phyloP scores from a whole-genome alignment of 2,888 invertebrate species.

The Ditylenchus weischeri region DNA sequence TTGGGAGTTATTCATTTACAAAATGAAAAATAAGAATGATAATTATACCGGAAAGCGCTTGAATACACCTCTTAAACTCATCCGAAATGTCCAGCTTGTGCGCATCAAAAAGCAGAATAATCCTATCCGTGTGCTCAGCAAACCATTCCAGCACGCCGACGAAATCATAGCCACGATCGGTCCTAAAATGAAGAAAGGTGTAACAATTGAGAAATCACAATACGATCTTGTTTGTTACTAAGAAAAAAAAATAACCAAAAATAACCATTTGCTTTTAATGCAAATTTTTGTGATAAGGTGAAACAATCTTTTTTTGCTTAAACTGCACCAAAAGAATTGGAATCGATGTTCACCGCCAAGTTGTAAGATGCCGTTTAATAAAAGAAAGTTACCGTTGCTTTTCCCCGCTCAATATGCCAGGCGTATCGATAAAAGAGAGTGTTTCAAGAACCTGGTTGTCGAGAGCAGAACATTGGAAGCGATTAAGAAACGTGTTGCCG shows the following conservation, averaged over 20 bases:
- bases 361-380: no score
- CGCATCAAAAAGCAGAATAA: slow-evolving; percentile 93
- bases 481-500: slow-evolving; percentile 80
- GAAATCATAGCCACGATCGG: slow-evolving; percentile 84
- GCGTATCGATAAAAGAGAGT: slow-evolving; percentile 94
- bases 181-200: slow-evolving; percentile 63
- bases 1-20: no score
- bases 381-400: slow-evolving; percentile 57
- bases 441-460: slow-evolving; percentile 87
- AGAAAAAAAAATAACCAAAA: no score
- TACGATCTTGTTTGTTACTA: no score
- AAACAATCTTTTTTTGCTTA: no score
- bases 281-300: no score
- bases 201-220: no score
- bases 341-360: no score
- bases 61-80: slow-evolving; percentile 92
- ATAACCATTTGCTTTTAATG: no score
- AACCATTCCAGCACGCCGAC: slow-evolving; percentile 98
- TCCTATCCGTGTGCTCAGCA: slow-evolving; percentile 94
- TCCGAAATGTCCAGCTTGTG: slow-evolving; percentile 98
- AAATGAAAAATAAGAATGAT: no score
- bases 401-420: slow-evolving; percentile 66
- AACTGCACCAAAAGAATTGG: no score
- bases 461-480: slow-evolving; percentile 89
- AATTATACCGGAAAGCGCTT: slow-evolving; percentile 68